Conservation (phyloP, 2,113 vertebrate genomes). For the Podilymbus podiceps region DNA sequence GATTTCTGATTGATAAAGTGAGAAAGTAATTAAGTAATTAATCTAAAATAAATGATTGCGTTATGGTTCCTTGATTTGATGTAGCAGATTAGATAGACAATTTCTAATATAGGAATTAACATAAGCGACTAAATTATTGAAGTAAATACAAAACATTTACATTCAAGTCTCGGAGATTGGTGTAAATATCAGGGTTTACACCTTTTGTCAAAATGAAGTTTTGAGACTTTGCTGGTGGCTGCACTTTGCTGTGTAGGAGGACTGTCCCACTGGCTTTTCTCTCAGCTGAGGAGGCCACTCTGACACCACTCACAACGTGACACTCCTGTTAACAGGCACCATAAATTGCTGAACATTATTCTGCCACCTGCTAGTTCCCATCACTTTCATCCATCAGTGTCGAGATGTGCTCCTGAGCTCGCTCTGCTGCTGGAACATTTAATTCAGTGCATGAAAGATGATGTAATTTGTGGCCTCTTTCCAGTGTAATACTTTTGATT, state of each 20-base stretch:
- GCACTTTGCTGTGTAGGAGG: background rate
- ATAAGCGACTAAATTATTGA: background rate
- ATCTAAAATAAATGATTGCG: background rate
- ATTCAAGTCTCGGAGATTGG: background rate
- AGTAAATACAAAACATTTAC: background rate
- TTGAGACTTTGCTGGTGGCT: background rate
- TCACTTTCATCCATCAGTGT: background rate
- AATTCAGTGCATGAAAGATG: background rate
- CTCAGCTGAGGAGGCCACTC: background rate
- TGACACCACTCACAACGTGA: background rate
- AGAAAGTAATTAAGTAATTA: background rate
- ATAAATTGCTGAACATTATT: background rate
- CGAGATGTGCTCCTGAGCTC: background rate
- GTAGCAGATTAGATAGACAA: background rate
- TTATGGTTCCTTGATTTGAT: background rate
- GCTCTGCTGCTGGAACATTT: background rate
- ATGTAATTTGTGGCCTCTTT: constrained; percentile 15
- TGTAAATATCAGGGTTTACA: background rate
- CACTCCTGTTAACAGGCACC: background rate
- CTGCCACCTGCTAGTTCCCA: background rate
- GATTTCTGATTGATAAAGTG: background rate
- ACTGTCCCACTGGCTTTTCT: background rate
- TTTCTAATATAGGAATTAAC: background rate
- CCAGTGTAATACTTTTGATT: constrained; percentile 1
- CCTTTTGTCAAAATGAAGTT: background rate